These are phyloP conservation scores for Epizoanthus illoricatus DNA, from an alignment of 92 coral and sea anemone genomes.

Conservation along the genomic window DNA sequence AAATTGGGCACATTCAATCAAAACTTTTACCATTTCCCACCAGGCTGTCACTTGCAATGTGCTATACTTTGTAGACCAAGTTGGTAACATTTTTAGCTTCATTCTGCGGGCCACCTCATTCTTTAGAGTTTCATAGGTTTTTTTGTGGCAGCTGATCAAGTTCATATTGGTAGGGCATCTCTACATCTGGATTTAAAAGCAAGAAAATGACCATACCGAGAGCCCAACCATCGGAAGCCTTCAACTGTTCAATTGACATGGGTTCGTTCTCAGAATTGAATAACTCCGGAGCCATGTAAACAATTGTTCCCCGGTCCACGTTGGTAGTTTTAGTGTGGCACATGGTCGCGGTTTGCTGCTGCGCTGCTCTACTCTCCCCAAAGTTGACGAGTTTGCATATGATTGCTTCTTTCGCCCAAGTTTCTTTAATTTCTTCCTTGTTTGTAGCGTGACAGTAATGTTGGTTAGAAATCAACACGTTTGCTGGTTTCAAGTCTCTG, in stretches of 20 bases:
- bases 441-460: conserved; percentile 41
- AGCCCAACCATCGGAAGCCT: conserved; percentile 1
- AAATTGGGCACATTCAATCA: background rate
- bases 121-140: background rate
- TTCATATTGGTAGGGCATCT: conserved; percentile 1
- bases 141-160: background rate
- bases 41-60: background rate
- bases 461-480: conserved; percentile 52
- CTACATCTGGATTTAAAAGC: conserved; percentile 7
- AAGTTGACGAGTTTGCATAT: conserved; percentile 41
- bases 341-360: conserved; percentile 45
- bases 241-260: background rate
- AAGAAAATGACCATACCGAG: conserved; percentile 7
- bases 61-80: background rate
- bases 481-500: conserved; percentile 56
- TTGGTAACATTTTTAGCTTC: background rate
- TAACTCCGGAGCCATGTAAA: conserved; percentile 52
- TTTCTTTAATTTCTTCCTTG: conserved; percentile 20
- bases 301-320: conserved; percentile 47
- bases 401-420: conserved; percentile 38
- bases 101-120: background rate
- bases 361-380: conserved; percentile 44
- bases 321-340: conserved; percentile 45
- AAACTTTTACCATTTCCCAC: background rate
- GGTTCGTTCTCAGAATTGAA: background rate